Percentiles rank a stretch among this genome's conserved stretches.
phyloP scores from a whole-genome alignment of 2,888 invertebrate genomes.

The Chouioia cunea region DNA sequence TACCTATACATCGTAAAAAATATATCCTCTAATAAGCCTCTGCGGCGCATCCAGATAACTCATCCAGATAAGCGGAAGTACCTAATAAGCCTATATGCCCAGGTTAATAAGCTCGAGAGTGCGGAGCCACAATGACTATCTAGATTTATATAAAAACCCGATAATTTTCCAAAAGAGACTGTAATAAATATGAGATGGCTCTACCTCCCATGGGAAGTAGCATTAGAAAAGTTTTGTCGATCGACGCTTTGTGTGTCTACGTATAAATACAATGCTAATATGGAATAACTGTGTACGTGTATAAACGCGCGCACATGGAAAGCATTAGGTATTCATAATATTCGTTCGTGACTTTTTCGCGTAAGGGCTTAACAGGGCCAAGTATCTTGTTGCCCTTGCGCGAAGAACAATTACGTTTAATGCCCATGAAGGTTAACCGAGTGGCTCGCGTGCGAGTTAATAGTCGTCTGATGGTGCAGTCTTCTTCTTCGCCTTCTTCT shows the following conservation, averaged over 20 bases:
- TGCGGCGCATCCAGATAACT: constrained; percentile 4
- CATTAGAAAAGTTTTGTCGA: no score
- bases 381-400: constrained; percentile 43
- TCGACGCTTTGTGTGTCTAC: neutral
- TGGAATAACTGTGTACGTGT: constrained; percentile 1
- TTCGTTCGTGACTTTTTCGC: constrained; percentile 46
- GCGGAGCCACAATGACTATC: constrained; percentile 1
- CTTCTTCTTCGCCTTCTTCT: neutral
- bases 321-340: constrained; percentile 47
- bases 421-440: constrained; percentile 49
- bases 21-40: no score
- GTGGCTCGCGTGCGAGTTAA: constrained; percentile 48
- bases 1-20: no score
- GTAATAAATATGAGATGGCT: no score
- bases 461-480: constrained; percentile 35
- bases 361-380: constrained; percentile 42
- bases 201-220: no score
- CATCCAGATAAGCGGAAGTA: constrained; percentile 16
- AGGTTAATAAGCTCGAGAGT: constrained; percentile 10
- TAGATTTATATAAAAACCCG: constrained; percentile 20
- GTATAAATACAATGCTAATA: constrained; percentile 47
- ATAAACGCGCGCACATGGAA: no score
- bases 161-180: constrained; percentile 8
- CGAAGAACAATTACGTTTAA: constrained; percentile 48
- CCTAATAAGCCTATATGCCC: neutral